Base-by-base conservation (phyloP, 2,797 vertebrate species). In the Acridotheres tristis region DNA sequence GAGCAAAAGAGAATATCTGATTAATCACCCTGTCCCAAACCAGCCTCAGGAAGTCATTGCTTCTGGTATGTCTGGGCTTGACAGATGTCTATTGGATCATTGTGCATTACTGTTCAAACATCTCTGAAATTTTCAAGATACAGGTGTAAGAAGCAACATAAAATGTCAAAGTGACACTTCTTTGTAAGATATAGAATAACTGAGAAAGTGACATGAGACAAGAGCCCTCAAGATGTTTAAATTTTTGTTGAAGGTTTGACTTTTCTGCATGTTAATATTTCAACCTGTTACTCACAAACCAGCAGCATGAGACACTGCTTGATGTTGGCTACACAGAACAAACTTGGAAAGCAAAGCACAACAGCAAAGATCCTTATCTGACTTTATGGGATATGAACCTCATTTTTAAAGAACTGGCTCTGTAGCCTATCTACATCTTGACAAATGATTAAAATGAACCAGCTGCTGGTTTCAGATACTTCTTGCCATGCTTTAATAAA, bases 1-100 rank as follows among this genome's bases (percentile, higher is more conserved):
- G 67, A 86, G 62, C 29, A 55, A 84, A 96, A 85, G 71, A 79
- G 85, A 96, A 45, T 78, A 71, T 67, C 40, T 78, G 63, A 94
- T 96, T 89, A 89, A 88, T 87, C 66, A 68, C 23, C 14, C 38
- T 69, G 55, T 85, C 77, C 62, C 73, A 75, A 75, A 62, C 13
- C 58, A 91, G 61, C 68, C 47, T 47, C n/a, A 68, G 36, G 62
- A 93, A 69, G 67, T 85, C 63, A n/a, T 50, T 84, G 50, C 36
- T 91, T 88, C 62, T 91, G 53, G 16, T 89, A 19, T 40, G 43
- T 40, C 61, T 89, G 68, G 36, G 32, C 66, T 80, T 93, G 82
- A 88, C 73, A 95, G 91, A 69, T 74, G 54, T 81, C 59, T 93
- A 0, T 94, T 5, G 38, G 69, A 82, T 91, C 65, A 68, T 27